Percentiles rank a stretch among this genome's conserved stretches.
These are phyloP conservation scores for Petrolisthes manimaculis DNA, from an alignment of 2,888 invertebrate genomes.

Conservation along the genomic window DNA sequence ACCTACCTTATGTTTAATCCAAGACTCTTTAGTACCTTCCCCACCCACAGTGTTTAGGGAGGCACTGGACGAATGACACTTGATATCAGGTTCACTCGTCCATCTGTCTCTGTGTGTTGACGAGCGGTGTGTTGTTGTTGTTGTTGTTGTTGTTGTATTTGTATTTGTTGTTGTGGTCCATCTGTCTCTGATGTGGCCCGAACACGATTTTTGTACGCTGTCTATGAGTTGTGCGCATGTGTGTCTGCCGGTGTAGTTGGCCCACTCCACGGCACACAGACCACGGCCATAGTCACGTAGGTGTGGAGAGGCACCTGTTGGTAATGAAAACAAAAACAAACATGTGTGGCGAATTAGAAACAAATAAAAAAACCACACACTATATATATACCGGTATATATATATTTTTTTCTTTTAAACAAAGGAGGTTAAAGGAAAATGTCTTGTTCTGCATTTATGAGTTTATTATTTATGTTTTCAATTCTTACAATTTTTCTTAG, in stretches of 20 bases:
- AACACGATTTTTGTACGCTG: slow-evolving; percentile 67
- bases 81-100: slow-evolving; percentile 62
- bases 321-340: too few relatives aligned
- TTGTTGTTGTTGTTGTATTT: too few relatives aligned
- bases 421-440: too few relatives aligned
- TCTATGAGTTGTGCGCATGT: slow-evolving; percentile 81
- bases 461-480: too few relatives aligned
- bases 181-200: slow-evolving; percentile 56
- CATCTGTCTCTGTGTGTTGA: slow-evolving; percentile 31
- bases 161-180: background rate
- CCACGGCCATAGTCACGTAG: slow-evolving; percentile 79
- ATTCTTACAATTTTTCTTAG: too few relatives aligned
- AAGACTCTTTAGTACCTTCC: slow-evolving; percentile 53
- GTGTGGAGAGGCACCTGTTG: slow-evolving; percentile 78
- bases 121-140: too few relatives aligned
- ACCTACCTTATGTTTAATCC: slow-evolving; percentile 64
- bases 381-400: too few relatives aligned
- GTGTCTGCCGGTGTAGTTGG: slow-evolving; percentile 79
- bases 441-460: too few relatives aligned
- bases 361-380: too few relatives aligned
- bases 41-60: slow-evolving; percentile 51
- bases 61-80: slow-evolving; percentile 42
- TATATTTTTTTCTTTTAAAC: too few relatives aligned
- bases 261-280: slow-evolving; percentile 82
- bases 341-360: too few relatives aligned